Conservation (phyloP, 1,140 invertebrate genomes). For the Potamilus streckersoni region DNA sequence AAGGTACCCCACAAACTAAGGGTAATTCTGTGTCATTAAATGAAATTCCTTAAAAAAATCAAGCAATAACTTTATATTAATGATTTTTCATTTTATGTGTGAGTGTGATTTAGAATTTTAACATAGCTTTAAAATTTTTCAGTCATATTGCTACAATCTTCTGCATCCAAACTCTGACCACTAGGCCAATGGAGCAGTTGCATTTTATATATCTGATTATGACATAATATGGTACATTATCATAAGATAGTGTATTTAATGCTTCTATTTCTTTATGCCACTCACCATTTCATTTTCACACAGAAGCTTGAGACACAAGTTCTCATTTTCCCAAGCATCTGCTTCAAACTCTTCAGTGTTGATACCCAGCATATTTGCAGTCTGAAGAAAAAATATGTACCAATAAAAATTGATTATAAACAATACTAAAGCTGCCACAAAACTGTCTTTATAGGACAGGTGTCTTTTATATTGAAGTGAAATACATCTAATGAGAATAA, state of each 20-base stretch:
- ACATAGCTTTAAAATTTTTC: no score
- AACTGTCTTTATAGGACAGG: not conserved
- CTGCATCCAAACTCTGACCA: no score
- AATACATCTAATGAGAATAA: no score
- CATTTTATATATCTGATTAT: not conserved
- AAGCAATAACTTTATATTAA: not conserved
- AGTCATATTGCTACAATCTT: no score
- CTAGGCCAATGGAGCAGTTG: no score
- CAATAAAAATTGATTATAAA: no score
- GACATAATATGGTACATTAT: no score
- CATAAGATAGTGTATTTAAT: no score
- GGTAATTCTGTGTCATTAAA: not conserved
- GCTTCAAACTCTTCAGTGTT: conserved; percentile 26
- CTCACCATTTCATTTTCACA: conserved; percentile 59
- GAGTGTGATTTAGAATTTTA: no score
- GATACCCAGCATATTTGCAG: conserved; percentile 15
- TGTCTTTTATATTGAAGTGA: not conserved
- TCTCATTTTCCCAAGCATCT: conserved; percentile 48
- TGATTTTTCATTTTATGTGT: no score
- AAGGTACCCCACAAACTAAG: not conserved
- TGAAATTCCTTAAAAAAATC: not conserved
- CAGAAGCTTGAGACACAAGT: conserved; percentile 50
- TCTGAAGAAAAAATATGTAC: conserved; percentile 12
- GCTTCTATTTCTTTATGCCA: not conserved
- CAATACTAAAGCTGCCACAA: not conserved